Conservation (phyloP, 2,113 vertebrate genomes). For the Junco hyemalis region DNA sequence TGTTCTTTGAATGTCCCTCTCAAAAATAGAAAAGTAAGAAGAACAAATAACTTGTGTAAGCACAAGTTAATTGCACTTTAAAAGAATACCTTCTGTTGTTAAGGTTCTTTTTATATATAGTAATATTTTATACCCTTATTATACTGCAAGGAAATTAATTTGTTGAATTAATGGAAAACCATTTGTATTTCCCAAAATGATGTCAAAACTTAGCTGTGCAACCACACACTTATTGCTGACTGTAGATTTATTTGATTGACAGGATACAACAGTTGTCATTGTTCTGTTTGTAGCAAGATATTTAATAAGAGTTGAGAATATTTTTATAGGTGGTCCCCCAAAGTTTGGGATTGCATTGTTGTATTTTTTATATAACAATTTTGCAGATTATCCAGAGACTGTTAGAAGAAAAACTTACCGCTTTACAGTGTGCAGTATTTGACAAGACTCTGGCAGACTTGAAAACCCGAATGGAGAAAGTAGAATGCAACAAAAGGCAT, state of each 20-base stretch:
- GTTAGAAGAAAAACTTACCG: constrained; percentile 85
- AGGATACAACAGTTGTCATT: neutral
- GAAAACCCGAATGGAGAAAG: constrained; percentile 89
- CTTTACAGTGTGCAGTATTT: constrained; percentile 85
- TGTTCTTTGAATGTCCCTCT: neutral
- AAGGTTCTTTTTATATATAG: neutral
- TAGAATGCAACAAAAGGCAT: constrained; percentile 90
- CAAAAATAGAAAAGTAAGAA: neutral
- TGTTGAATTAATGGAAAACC: neutral
- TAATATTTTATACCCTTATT: neutral
- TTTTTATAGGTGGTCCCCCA: neutral
- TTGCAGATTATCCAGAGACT: constrained; percentile 88
- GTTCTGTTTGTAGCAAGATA: neutral
- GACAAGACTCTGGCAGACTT: constrained; percentile 88
- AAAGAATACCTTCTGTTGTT: neutral
- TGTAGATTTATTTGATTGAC: neutral
- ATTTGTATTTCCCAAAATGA: neutral
- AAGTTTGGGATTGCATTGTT: neutral
- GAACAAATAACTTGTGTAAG: neutral
- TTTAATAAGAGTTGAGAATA: neutral
- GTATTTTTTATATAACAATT: neutral
- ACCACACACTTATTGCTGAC: neutral
- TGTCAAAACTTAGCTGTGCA: neutral
- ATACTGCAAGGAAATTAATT: neutral
- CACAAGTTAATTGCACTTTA: neutral